phyloP scores from a whole-genome alignment of 1,140 invertebrate species.

The Formica selysi region DNA sequence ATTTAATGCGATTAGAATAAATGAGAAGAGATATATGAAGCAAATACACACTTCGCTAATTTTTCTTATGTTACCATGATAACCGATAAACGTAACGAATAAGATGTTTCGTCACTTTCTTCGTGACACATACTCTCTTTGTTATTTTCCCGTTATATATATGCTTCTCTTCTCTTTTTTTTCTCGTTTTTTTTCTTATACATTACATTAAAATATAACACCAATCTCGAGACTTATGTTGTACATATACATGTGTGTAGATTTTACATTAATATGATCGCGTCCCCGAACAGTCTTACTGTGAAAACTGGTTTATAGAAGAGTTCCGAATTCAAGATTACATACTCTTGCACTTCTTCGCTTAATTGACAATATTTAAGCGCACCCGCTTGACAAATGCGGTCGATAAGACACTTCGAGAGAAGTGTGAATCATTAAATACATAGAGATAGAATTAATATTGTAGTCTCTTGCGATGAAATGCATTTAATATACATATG shows the following conservation, averaged over 20 bases:
- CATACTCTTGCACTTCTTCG: slow-evolving; percentile 37
- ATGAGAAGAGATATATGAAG: slow-evolving; percentile 25
- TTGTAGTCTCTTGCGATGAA: no score
- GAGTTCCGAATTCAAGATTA: slow-evolving; percentile 74
- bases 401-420: slow-evolving; percentile 38
- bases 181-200: slow-evolving; percentile 50
- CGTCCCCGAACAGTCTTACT: slow-evolving; percentile 67
- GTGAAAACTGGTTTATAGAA: slow-evolving; percentile 60
- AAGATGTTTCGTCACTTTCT: slow-evolving; percentile 21
- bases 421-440: not conserved
- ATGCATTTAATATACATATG: no score
- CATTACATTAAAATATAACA: slow-evolving; percentile 78
- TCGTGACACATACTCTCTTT: slow-evolving; percentile 53
- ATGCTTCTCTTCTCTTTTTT: not conserved
- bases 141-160: slow-evolving; percentile 32
- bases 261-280: slow-evolving; percentile 67
- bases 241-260: slow-evolving; percentile 68
- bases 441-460: not conserved
- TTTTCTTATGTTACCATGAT: slow-evolving; percentile 61
- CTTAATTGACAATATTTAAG: slow-evolving; percentile 70
- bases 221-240: slow-evolving; percentile 73
- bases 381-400: slow-evolving; percentile 43
- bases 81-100: slow-evolving; percentile 56
- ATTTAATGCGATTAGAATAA: slow-evolving; percentile 48
- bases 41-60: slow-evolving; percentile 43